Conservation (phyloP, 1,140 invertebrate genomes). For the Riptortus pedestris region DNA sequence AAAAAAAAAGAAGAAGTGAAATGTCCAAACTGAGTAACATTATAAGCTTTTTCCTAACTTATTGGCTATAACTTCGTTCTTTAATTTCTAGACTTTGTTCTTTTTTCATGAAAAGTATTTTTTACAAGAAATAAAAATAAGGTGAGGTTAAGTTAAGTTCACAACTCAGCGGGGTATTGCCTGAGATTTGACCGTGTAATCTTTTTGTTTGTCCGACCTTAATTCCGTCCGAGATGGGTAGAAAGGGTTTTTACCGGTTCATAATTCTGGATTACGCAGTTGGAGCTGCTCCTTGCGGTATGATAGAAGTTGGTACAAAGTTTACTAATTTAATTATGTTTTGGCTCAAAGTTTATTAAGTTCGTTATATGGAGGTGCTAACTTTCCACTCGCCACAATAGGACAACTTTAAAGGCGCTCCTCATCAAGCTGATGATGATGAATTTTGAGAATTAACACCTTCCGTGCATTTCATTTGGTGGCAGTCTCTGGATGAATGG, state of each 20-base stretch:
- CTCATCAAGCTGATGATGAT: constrained; percentile 3
- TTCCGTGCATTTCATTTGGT: background rate
- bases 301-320: constrained; percentile 4
- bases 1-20: too few species aligned
- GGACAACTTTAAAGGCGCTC: constrained; percentile 6
- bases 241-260: background rate
- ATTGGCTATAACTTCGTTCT: too few species aligned
- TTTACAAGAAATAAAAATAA: too few species aligned
- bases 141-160: too few species aligned
- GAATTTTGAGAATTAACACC: constrained; percentile 1
- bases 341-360: constrained; percentile 6
- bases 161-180: too few species aligned
- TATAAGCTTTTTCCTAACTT: too few species aligned
- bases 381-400: constrained; percentile 3
- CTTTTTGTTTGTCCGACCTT: background rate
- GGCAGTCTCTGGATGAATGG: too few species aligned
- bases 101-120: too few species aligned
- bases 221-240: background rate
- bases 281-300: background rate
- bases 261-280: background rate
- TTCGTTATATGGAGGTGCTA: constrained; percentile 4
- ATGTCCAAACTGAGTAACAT: too few species aligned
- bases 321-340: constrained; percentile 10
- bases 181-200: too few species aligned
- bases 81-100: too few species aligned